phyloP scores from a whole-genome alignment of 2,888 invertebrate genomes.

The Rhogogaster chlorosoma region DNA sequence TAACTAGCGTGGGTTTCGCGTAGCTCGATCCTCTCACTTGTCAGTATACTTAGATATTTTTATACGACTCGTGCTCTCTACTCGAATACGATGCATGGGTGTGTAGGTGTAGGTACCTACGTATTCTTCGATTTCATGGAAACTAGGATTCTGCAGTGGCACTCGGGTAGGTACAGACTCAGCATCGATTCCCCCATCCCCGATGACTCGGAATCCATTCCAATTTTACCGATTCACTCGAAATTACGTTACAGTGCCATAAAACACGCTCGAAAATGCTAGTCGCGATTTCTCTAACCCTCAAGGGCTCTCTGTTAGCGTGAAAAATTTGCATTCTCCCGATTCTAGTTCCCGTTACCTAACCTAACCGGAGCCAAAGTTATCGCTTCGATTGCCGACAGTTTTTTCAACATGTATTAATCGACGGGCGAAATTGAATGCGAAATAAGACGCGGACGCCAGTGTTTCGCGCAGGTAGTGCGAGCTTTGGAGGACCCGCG shows the following conservation, averaged over 20 bases:
- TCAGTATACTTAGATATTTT: background rate
- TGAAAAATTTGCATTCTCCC: background rate
- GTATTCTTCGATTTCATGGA: background rate
- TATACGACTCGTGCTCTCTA: background rate
- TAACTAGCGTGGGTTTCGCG: background rate
- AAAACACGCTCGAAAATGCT: constrained; percentile 40
- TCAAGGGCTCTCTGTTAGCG: constrained; percentile 10
- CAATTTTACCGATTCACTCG: constrained; percentile 48
- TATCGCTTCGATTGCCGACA: background rate
- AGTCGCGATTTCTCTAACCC: constrained; percentile 25
- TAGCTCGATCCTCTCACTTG: background rate
- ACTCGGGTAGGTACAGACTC: constrained; percentile 55
- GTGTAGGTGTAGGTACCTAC: background rate
- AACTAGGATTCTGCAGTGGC: constrained; percentile 18
- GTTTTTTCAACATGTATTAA: background rate
- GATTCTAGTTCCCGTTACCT: background rate
- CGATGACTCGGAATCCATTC: constrained; percentile 44
- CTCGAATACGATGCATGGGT: background rate
- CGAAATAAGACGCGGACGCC: background rate
- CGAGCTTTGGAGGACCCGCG: background rate
- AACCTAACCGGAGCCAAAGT: background rate
- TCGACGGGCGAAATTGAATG: background rate
- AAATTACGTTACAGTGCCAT: constrained; percentile 47
- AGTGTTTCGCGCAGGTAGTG: background rate
- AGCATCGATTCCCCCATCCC: constrained; percentile 65